These are phyloP conservation scores for Sisyra terminalis DNA, from an alignment of 2,888 invertebrate species.

Conservation along the genomic window DNA sequence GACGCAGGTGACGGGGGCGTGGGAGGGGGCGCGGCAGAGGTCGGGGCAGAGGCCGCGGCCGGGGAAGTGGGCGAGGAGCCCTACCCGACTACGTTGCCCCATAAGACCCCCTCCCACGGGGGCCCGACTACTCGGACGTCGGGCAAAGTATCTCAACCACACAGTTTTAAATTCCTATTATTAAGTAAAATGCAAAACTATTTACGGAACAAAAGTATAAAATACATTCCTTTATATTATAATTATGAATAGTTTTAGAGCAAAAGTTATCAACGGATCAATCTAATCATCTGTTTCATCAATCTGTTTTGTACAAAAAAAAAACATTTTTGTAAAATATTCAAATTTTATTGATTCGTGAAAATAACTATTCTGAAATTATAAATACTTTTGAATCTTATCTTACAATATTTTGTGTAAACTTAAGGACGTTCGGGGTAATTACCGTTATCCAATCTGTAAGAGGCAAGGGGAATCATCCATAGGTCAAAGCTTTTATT, in stretches of 20 bases:
- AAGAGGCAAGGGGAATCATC: too few species aligned
- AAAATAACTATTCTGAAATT: too few species aligned
- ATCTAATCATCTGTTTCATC: not conserved
- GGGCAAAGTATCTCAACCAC: slow-evolving; percentile 4
- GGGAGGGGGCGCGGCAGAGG: slow-evolving; percentile 64
- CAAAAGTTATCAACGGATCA: not conserved
- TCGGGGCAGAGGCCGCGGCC: slow-evolving; percentile 60
- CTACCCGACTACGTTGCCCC: slow-evolving; percentile 24
- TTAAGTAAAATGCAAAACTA: not conserved
- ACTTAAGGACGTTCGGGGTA: too few species aligned
- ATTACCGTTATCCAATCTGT: too few species aligned
- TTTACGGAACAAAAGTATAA: not conserved
- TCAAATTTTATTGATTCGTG: too few species aligned
- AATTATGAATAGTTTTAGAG: not conserved
- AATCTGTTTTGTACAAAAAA: too few species aligned
- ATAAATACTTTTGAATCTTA: too few species aligned
- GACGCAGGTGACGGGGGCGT: slow-evolving; percentile 74
- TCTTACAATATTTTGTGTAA: too few species aligned
- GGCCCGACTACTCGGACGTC: slow-evolving; percentile 2
- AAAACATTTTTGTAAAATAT: too few species aligned
- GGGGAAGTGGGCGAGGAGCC: slow-evolving; percentile 51
- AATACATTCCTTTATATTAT: not conserved
- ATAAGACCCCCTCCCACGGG: slow-evolving; percentile 9
- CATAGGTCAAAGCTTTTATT: too few species aligned
- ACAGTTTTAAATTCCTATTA: not conserved